phyloP scores from a whole-genome alignment of 2,797 vertebrate genomes.

The Phalloptychus januarius region DNA sequence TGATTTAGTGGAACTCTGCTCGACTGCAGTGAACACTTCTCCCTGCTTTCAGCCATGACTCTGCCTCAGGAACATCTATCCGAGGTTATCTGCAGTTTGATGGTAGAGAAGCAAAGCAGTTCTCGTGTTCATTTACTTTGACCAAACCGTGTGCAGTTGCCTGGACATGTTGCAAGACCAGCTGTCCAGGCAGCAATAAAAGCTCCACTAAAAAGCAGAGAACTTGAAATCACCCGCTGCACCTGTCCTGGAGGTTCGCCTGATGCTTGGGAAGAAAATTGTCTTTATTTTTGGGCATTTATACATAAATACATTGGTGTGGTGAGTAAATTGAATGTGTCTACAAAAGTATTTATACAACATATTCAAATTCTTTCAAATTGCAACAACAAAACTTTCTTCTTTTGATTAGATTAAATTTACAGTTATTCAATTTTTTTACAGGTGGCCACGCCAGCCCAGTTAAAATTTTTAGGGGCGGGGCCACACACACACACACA shows the following conservation, averaged over 20 bases:
- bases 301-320: slow-evolving; percentile 5
- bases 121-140: slow-evolving; percentile 22
- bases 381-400: neutral
- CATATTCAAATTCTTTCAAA: neutral
- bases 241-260: slow-evolving; percentile 64
- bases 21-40: neutral
- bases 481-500: too few relatives aligned
- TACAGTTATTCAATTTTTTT: too few relatives aligned
- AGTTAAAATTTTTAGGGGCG: too few relatives aligned
- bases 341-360: neutral
- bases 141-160: slow-evolving; percentile 16
- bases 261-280: slow-evolving; percentile 31
- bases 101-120: slow-evolving; percentile 22
- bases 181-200: slow-evolving; percentile 32
- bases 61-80: slow-evolving; percentile 33
- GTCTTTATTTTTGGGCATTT: slow-evolving; percentile 44
- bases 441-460: too few relatives aligned
- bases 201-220: slow-evolving; percentile 75
- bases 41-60: slow-evolving; percentile 30
- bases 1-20: neutral
- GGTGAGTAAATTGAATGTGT: neutral
- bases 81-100: slow-evolving; percentile 53
- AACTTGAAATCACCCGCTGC: slow-evolving; percentile 79
- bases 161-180: slow-evolving; percentile 37
- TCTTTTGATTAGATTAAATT: neutral